phyloP scores from a whole-genome alignment of 2,888 invertebrate species.

The Clostera curtula region DNA sequence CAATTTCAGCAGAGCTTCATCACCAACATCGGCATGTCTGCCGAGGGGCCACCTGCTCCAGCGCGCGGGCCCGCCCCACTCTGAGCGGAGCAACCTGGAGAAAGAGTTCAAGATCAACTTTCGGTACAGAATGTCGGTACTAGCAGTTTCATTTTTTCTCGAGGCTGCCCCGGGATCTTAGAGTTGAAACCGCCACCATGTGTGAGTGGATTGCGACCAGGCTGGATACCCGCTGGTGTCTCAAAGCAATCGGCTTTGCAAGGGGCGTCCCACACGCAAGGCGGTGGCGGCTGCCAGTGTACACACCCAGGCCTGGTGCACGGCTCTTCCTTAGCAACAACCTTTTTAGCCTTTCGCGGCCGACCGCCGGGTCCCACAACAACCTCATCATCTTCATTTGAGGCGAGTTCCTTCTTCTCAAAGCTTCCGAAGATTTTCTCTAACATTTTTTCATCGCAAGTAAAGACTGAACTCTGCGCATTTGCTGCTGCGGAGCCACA shows the following conservation, averaged over 20 bases:
- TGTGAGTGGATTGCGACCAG: constrained; percentile 40
- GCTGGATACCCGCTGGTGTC: constrained; percentile 40
- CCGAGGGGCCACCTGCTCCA: constrained; percentile 33
- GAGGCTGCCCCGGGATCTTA: constrained; percentile 14
- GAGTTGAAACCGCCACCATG: constrained; percentile 20
- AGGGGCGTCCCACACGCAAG: constrained; percentile 56
- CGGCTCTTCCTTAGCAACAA: constrained; percentile 34
- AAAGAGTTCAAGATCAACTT: background rate
- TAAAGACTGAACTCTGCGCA: constrained; percentile 28
- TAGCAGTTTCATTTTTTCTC: constrained; percentile 37
- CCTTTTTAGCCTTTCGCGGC: constrained; percentile 23
- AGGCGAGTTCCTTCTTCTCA: constrained; percentile 32
- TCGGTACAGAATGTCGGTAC: constrained; percentile 36
- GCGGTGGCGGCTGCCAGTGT: constrained; percentile 58
- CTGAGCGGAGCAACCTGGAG: constrained; percentile 48
- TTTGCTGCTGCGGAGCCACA: constrained; percentile 13
- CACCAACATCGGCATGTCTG: constrained; percentile 50
- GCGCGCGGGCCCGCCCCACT: constrained; percentile 28
- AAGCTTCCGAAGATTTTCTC: constrained; percentile 37
- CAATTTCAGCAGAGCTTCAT: constrained; percentile 56
- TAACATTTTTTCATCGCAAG: constrained; percentile 42
- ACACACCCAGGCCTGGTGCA: constrained; percentile 54
- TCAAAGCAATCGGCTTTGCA: constrained; percentile 65
- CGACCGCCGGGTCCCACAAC: constrained; percentile 40
- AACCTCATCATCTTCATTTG: constrained; percentile 18